Base-by-base conservation (phyloP, 2,888 invertebrate genomes). In the Dichetophora obliterata region DNA sequence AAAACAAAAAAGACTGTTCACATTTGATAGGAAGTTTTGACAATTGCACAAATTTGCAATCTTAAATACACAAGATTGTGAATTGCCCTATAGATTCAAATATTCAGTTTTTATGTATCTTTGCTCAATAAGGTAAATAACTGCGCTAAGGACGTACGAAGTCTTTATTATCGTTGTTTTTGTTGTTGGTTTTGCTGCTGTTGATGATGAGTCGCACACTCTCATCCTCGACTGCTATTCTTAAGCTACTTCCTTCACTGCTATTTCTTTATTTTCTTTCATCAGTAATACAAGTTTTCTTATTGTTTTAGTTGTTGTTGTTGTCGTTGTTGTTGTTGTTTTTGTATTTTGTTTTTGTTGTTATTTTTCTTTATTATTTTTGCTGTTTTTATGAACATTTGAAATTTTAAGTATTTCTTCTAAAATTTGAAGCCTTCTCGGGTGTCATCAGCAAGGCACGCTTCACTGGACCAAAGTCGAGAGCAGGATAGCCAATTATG, bases 331-430 rank as follows among this genome's bases (percentile, higher is more conserved):
- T 19, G 22, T 54, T 54, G 54, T 8, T 54, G 54, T n/a, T 52
- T 3, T 52, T 52, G 52, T 52, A n/a, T 54, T 2, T 22, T 16
- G 31, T 31, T 31, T 5, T 37, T 37, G 5, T 37, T 37, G 8
- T 37, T 37, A 37, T 37, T 37, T 37, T 37, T 37, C 37, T 9
- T 19, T 57, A 57, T 57, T 19, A 19, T 57, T 22, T 16, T 57
- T 57, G 57, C 57, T 57, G 57, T 24, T 57, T 57, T 57, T 57
- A 57, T 19, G 57, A 57, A 57, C 57, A 57, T 57, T 57, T 57
- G 22, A 57, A 57, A 22, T 57, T 54, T 57, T 57, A 37, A 37
- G 37, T 57, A 57, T 24, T 19, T 24, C 9, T 57, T 57, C 24
- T 24, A 22, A 57, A 57, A 57, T 22, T 19, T 57, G 16, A 57